Evolutionary conservation across 2,797 vertebrate genomes (phyloP).

Genomic region (Yasuhikotakia modesta): DNA sequence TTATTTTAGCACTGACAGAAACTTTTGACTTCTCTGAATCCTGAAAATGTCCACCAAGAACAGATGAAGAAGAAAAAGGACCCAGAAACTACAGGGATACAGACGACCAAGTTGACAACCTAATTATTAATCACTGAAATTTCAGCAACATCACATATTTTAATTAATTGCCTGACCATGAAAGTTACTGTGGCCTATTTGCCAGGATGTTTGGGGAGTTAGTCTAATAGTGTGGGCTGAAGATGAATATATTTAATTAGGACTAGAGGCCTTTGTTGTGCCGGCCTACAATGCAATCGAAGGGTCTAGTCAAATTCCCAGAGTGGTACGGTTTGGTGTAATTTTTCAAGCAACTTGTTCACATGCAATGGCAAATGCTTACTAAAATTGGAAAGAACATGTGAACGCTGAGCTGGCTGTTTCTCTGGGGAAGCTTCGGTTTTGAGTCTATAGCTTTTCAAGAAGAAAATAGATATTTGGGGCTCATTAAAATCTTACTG

Average conservation of each 20-base stretch:
- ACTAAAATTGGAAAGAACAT: conserved; percentile 59
- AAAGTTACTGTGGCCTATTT: conserved; percentile 71
- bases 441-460: conserved; percentile 38
- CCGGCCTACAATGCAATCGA: conserved; percentile 59
- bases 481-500: conserved; percentile 51
- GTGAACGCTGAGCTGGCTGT: conserved; percentile 31
- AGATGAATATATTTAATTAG: conserved; percentile 71
- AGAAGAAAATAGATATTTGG: conserved; percentile 45
- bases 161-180: conserved; percentile 73
- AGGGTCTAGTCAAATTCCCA: conserved; percentile 59
- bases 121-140: conserved; percentile 64
- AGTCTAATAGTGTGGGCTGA: conserved; percentile 60
- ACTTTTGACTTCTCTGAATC: not conserved
- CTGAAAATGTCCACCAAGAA: conserved; percentile 20
- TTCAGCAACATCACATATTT: conserved; percentile 68
- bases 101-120: conserved; percentile 52
- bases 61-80: conserved; percentile 26
- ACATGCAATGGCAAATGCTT: conserved; percentile 56
- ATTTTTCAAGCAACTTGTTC: conserved; percentile 63
- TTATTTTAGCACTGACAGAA: not conserved
- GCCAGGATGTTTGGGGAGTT: conserved; percentile 66
- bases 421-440: conserved; percentile 17
- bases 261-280: conserved; percentile 63
- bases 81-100: conserved; percentile 36
- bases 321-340: conserved; percentile 33